Percentiles rank a stretch among this genome's conserved stretches.
These are phyloP conservation scores for Phenacoccus solenopsis DNA, from an alignment of 1,140 invertebrate genomes.

Conservation along the genomic window DNA sequence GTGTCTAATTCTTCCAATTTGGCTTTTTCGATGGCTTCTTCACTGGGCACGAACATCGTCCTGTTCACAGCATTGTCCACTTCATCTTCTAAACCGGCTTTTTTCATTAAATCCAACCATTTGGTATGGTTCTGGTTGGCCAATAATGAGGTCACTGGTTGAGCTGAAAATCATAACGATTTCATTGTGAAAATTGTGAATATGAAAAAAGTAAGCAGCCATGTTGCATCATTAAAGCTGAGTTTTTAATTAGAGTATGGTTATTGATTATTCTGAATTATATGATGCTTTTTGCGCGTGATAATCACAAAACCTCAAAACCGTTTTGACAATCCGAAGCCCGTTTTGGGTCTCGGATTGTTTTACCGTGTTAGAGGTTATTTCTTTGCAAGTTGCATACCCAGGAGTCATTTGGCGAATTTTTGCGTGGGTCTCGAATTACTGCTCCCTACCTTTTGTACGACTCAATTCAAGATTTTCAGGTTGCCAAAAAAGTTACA, in stretches of 20 bases:
- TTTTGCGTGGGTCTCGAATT: no score
- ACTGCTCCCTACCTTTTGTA: no score
- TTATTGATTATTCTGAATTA: neutral
- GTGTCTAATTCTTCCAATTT: slow-evolving; percentile 28
- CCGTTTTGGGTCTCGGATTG: no score
- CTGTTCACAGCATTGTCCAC: slow-evolving; percentile 35
- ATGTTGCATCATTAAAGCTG: no score
- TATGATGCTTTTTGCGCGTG: neutral
- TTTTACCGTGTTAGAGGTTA: no score
- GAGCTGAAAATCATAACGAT: slow-evolving; percentile 27
- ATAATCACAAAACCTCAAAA: no score
- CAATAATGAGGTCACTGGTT: slow-evolving; percentile 31
- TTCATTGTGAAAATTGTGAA: neutral
- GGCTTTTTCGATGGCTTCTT: slow-evolving; percentile 34
- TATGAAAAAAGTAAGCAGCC: neutral
- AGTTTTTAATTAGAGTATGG: neutral
- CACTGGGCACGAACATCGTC: slow-evolving; percentile 42
- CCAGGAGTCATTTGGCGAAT: no score
- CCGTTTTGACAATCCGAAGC: no score
- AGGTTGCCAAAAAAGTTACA: no score
- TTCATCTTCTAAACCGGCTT: slow-evolving; percentile 32
- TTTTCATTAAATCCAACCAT: slow-evolving; percentile 34
- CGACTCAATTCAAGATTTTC: no score
- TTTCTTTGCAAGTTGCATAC: no score
- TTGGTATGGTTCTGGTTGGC: slow-evolving; percentile 33